These are phyloP conservation scores for Eudyptes chrysolophus DNA, from an alignment of 2,113 vertebrate genomes.

Conservation along the genomic window DNA sequence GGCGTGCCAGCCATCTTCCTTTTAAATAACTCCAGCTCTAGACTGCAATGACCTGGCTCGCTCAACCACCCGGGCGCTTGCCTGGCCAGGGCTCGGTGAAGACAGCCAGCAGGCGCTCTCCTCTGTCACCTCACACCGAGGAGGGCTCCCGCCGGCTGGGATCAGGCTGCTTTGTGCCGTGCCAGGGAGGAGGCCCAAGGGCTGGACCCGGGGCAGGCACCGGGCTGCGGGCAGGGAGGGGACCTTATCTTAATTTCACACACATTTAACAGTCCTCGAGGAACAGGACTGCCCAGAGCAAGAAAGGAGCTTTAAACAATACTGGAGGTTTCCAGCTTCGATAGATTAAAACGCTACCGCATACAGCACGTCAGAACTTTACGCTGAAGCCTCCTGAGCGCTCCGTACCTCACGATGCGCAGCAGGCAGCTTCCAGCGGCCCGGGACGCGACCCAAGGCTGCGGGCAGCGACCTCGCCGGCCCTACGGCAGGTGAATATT, in stretches of 20 bases:
- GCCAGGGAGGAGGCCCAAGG: neutral
- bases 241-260: neutral
- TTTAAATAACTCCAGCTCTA: no score
- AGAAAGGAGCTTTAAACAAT: neutral
- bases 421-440: neutral
- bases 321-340: neutral
- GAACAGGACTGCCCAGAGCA: neutral
- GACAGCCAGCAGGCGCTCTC: no score
- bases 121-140: accelerated
- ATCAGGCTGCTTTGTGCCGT: accelerated
- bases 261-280: neutral
- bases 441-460: neutral
- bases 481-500: accelerated
- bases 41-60: no score
- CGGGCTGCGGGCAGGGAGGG: accelerated
- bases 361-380: accelerated
- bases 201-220: accelerated
- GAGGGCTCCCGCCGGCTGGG: neutral
- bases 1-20: no score
- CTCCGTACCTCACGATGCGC: neutral
- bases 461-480: neutral
- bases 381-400: no score
- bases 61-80: accelerated
- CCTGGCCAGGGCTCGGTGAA: neutral
- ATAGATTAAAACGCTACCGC: accelerated